phyloP scores from a whole-genome alignment of 2,797 vertebrate species.

The Psittacula derbiana region DNA sequence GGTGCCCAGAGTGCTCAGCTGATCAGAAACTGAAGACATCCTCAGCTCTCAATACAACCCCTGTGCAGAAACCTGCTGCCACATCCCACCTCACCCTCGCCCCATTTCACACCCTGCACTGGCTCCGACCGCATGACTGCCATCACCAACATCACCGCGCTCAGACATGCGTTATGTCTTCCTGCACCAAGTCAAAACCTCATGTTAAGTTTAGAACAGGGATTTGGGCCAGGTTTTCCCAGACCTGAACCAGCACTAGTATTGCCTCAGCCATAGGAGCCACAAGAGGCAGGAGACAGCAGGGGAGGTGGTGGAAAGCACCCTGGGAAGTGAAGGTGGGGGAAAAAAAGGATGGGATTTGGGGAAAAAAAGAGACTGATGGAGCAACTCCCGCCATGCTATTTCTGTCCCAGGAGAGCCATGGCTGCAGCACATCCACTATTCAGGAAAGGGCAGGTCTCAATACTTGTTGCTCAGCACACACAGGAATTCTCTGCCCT shows the following conservation, averaged over 20 bases:
- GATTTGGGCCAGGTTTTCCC: not conserved
- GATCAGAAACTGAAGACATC: not conserved
- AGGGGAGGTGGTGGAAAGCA: not conserved
- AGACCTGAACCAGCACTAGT: not conserved
- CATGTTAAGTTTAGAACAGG: not conserved
- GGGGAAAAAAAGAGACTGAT: not conserved
- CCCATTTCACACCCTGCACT: not conserved
- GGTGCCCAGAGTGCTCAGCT: not conserved
- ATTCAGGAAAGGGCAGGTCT: not conserved
- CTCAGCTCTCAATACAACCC: not conserved
- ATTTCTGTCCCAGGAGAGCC: not conserved
- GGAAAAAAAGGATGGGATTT: not conserved
- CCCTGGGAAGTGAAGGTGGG: not conserved
- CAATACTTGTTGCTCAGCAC: not conserved
- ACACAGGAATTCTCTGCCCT: not conserved
- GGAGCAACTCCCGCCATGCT: not conserved
- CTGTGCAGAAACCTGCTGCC: not conserved
- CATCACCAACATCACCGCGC: fast-evolving
- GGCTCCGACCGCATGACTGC: not conserved
- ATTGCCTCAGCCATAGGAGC: not conserved
- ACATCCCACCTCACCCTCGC: not conserved
- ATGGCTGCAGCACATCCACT: not conserved
- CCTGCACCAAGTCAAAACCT: not conserved
- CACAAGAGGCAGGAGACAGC: not conserved
- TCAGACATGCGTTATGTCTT: fast-evolving